Percentiles rank a stretch among this genome's conserved stretches.
Conservation (phyloP, 2,888 invertebrate genomes). For the Arge pagana region DNA sequence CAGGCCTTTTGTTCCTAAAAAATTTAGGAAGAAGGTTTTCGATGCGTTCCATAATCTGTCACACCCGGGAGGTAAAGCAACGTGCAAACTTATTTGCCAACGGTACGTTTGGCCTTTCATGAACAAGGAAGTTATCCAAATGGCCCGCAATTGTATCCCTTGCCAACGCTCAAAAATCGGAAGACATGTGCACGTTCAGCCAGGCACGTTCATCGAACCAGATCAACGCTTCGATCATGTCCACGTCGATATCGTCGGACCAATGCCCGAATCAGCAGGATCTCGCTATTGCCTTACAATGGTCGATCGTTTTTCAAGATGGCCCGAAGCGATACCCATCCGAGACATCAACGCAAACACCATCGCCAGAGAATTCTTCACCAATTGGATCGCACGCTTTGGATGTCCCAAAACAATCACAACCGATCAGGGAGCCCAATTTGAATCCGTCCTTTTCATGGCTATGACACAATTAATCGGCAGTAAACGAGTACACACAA, state of each 20-base stretch:
- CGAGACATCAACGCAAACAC: slow-evolving; percentile 24
- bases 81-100: slow-evolving; percentile 32
- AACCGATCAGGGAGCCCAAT: slow-evolving; percentile 49
- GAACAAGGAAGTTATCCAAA: slow-evolving; percentile 37
- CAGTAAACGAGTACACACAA: slow-evolving; percentile 23
- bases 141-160: slow-evolving; percentile 40
- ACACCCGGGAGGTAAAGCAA: slow-evolving; percentile 30
- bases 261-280: slow-evolving; percentile 39
- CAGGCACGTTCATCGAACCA: slow-evolving; percentile 34
- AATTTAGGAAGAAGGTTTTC: slow-evolving; percentile 29
- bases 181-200: slow-evolving; percentile 35
- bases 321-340: slow-evolving; percentile 37
- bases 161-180: slow-evolving; percentile 46
- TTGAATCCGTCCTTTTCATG: slow-evolving; percentile 45
- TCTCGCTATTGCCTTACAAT: slow-evolving; percentile 48
- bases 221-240: slow-evolving; percentile 44
- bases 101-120: slow-evolving; percentile 41
- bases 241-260: slow-evolving; percentile 47
- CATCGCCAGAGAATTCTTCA: slow-evolving; percentile 26
- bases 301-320: slow-evolving; percentile 41
- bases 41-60: slow-evolving; percentile 27
- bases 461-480: slow-evolving; percentile 28
- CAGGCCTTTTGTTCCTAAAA: slow-evolving; percentile 33
- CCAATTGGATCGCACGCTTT: slow-evolving; percentile 33
- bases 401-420: slow-evolving; percentile 33